These are phyloP conservation scores for Octodon degus DNA, from an alignment of 2,113 vertebrate species.

Conservation along the genomic window DNA sequence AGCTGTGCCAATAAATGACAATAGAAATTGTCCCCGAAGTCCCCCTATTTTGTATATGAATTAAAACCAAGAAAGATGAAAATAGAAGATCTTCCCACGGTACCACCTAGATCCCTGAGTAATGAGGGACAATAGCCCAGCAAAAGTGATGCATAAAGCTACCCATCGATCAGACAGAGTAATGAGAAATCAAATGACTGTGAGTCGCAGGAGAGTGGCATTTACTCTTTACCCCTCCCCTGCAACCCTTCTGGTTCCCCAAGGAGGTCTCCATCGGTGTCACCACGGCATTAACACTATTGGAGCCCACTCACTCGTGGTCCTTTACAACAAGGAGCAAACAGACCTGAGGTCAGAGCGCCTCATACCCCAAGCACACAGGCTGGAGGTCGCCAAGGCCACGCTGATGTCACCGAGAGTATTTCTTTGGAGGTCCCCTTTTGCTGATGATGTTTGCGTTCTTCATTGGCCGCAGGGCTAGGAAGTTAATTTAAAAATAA, in stretches of 20 bases:
- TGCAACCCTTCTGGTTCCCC: neutral
- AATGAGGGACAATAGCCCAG: neutral
- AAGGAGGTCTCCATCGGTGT: fast-evolving
- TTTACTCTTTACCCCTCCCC: neutral
- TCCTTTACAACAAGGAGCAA: neutral
- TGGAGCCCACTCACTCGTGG: neutral
- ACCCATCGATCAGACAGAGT: neutral
- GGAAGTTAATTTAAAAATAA: neutral
- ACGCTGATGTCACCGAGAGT: neutral
- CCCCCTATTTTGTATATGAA: neutral
- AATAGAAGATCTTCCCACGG: neutral
- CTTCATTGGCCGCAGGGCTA: neutral
- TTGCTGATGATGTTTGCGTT: neutral
- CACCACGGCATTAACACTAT: neutral
- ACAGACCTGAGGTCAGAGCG: neutral
- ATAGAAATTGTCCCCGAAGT: neutral
- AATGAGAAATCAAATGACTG: no score
- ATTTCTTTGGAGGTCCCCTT: neutral
- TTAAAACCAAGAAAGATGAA: neutral
- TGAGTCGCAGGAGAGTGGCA: fast-evolving
- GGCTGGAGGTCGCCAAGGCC: neutral
- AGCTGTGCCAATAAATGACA: neutral
- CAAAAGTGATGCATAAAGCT: neutral
- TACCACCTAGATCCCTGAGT: no score
- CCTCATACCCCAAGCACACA: fast-evolving